Conservation (phyloP, 2,113 vertebrate species). For the Odontophorus gujanensis region DNA sequence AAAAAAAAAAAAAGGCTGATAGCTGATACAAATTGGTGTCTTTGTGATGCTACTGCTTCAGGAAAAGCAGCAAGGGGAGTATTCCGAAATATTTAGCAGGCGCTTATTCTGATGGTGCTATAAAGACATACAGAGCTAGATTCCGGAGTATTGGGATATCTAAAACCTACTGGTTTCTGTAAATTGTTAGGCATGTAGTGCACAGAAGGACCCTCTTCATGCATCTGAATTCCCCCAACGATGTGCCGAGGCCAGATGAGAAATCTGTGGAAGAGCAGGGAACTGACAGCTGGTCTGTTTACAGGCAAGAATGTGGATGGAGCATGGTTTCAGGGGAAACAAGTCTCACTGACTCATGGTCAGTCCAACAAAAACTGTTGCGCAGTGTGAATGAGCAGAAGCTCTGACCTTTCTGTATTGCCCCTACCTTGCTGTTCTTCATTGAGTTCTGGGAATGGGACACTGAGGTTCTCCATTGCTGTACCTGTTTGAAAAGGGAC, state of each 20-base stretch:
- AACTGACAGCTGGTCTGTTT: not conserved
- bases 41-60: not conserved
- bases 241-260: not conserved
- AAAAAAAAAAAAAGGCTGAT: not conserved
- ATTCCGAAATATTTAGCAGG: not conserved
- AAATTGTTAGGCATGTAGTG: not conserved
- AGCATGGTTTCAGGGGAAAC: not conserved
- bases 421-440: constrained; percentile 59
- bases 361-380: not conserved
- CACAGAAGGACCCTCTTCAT: not conserved
- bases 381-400: not conserved
- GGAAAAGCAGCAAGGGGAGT: not conserved
- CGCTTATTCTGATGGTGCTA: not conserved
- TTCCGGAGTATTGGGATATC: not conserved
- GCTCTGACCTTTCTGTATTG: not conserved
- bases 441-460: not conserved
- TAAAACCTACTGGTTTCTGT: not conserved
- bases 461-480: constrained; percentile 48
- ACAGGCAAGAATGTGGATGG: not conserved
- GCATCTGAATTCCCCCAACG: not conserved
- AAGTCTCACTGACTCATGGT: not conserved
- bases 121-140: not conserved
- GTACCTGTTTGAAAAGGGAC: not conserved
- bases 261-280: not conserved
- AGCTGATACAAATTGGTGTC: not conserved